These are phyloP conservation scores for Puffinus mauretanicus DNA, from an alignment of 2,113 vertebrate genomes.

Conservation along the genomic window DNA sequence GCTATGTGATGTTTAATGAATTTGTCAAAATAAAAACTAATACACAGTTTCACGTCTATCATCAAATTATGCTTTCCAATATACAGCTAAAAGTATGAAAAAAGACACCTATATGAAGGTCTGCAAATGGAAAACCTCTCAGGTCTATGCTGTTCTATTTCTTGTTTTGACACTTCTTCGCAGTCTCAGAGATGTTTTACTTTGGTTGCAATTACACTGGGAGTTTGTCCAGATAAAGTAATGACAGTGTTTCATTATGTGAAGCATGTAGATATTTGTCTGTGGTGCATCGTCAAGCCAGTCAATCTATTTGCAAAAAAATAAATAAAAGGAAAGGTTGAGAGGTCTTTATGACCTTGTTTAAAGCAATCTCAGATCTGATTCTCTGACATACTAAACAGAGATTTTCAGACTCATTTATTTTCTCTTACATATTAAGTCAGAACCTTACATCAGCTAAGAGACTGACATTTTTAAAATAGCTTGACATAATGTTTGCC, in stretches of 20 bases:
- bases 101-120: constrained; percentile 70
- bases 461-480: constrained; percentile 7
- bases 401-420: constrained; percentile 53
- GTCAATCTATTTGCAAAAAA: constrained; percentile 38
- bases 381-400: constrained; percentile 66
- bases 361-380: constrained; percentile 65
- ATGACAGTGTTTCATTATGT: constrained; percentile 66
- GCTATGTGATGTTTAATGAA: constrained; percentile 89
- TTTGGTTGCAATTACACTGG: constrained; percentile 62
- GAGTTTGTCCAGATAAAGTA: constrained; percentile 63
- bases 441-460: background rate
- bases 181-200: constrained; percentile 41
- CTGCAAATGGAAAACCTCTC: constrained; percentile 67
- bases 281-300: constrained; percentile 20
- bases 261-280: constrained; percentile 68
- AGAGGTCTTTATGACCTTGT: constrained; percentile 67
- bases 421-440: constrained; percentile 54
- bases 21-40: constrained; percentile 92
- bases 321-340: constrained; percentile 34
- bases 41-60: constrained; percentile 82
- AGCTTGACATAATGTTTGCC: background rate
- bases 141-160: constrained; percentile 46
- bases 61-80: constrained; percentile 82
- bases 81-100: constrained; percentile 72
- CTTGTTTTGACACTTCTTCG: constrained; percentile 49